Percentiles rank a stretch among this genome's conserved stretches.
These are phyloP conservation scores for Aphis gossypii DNA, from an alignment of 1,140 invertebrate genomes.

Conservation along the genomic window DNA sequence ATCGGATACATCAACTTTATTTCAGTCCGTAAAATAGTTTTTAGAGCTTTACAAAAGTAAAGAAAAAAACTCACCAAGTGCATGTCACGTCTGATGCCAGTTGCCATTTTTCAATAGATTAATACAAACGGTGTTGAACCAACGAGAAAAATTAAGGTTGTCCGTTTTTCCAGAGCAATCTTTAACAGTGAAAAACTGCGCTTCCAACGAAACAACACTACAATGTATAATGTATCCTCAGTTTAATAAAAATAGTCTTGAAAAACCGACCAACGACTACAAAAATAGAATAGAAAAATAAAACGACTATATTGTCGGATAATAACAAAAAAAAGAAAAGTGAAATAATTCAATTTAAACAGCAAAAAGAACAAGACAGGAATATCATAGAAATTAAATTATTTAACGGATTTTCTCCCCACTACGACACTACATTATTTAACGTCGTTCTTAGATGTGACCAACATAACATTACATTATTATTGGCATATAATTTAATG, in stretches of 20 bases:
- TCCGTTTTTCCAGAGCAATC: neutral
- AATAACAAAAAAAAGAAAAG: neutral
- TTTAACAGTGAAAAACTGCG: neutral
- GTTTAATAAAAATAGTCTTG: conserved; percentile 44
- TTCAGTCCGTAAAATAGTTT: neutral
- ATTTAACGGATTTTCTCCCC: conserved; percentile 56
- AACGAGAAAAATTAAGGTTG: neutral
- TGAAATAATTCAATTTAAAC: neutral
- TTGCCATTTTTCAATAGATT: conserved; percentile 41
- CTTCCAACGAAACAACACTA: neutral
- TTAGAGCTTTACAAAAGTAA: neutral
- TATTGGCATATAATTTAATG: neutral
- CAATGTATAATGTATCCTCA: neutral
- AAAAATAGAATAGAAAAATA: conserved; percentile 38
- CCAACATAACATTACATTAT: neutral
- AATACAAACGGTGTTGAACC: neutral
- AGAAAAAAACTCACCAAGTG: conserved; percentile 41
- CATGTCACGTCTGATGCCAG: conserved; percentile 45
- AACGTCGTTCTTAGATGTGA: neutral
- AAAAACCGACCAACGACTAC: conserved; percentile 17
- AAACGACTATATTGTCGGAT: neutral
- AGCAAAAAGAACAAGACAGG: neutral
- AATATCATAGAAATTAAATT: neutral
- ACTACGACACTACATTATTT: neutral
- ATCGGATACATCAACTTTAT: neutral